Evolutionary conservation across 2,888 invertebrate species (phyloP).

Genomic region (Drosophila percnosoma): DNA sequence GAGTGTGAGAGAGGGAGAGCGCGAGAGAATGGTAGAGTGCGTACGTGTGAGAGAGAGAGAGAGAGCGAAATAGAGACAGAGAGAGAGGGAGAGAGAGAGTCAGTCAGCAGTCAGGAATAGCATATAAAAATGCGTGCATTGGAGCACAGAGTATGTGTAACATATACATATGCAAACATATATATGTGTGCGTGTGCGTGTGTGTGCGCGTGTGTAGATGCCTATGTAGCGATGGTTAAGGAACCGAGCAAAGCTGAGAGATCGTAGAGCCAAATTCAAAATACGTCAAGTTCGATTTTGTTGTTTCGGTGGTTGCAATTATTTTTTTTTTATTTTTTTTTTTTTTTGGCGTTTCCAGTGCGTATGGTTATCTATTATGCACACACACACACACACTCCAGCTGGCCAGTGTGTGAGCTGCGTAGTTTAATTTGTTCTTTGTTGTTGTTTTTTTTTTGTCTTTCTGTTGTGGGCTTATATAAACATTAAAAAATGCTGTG

Average conservation of each 20-base stretch:
- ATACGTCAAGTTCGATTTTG: conserved; percentile 1
- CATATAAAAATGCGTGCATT: conserved; percentile 2
- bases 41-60: not conserved
- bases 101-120: not conserved
- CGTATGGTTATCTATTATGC: not conserved
- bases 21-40: not conserved
- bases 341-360: not conserved
- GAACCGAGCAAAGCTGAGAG: not conserved
- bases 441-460: not conserved
- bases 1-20: not conserved
- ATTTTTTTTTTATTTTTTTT: not conserved
- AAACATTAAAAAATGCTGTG: conserved; percentile 76
- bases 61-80: not conserved
- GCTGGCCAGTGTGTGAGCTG: not conserved
- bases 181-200: not conserved
- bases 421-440: not conserved
- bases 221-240: not conserved
- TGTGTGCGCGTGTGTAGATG: not conserved
- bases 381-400: not conserved
- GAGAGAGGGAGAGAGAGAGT: not conserved
- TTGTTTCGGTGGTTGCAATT: not conserved
- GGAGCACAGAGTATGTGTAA: conserved; percentile 4
- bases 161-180: not conserved
- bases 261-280: not conserved
- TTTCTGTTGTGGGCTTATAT: conserved; percentile 44